phyloP scores from a whole-genome alignment of 2,888 invertebrate species.

The Netelia virgata region DNA sequence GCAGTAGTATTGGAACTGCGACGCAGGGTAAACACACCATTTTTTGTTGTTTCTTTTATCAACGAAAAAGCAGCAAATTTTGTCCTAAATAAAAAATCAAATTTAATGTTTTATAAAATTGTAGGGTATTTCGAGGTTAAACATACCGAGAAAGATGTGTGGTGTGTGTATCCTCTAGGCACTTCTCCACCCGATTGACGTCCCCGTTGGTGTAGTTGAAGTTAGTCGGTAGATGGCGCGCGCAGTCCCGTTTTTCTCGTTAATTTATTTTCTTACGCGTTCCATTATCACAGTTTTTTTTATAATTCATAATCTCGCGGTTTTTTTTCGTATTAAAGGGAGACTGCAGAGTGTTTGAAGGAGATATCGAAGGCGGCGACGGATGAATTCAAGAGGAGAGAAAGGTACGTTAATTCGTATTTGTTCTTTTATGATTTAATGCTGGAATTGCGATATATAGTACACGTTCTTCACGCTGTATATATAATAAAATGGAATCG shows the following conservation, averaged over 20 bases:
- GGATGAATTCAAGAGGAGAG: neutral
- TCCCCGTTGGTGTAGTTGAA: too few relatives aligned
- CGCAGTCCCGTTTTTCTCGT: neutral
- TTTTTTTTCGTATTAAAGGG: too few relatives aligned
- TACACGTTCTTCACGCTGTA: slow-evolving; percentile 48
- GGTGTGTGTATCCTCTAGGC: neutral
- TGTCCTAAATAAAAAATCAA: too few relatives aligned
- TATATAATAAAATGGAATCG: slow-evolving; percentile 65
- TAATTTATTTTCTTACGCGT: too few relatives aligned
- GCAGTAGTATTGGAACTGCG: slow-evolving; percentile 92
- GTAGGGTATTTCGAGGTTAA: slow-evolving; percentile 44
- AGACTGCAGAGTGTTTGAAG: too few relatives aligned
- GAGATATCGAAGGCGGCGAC: too few relatives aligned
- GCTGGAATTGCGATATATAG: slow-evolving; percentile 48
- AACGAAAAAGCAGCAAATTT: neutral
- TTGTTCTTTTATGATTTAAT: slow-evolving; percentile 25
- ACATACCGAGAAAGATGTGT: slow-evolving; percentile 19
- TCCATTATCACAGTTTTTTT: too few relatives aligned
- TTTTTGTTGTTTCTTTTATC: slow-evolving; percentile 7
- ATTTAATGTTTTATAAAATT: neutral
- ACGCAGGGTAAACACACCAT: slow-evolving; percentile 96
- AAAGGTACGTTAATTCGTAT: neutral
- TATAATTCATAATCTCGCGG: too few relatives aligned
- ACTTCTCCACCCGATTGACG: too few relatives aligned
- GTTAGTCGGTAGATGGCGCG: slow-evolving; percentile 2